These are phyloP conservation scores for Marmota flaviventris DNA, from an alignment of 2,113 vertebrate genomes.

Conservation along the genomic window DNA sequence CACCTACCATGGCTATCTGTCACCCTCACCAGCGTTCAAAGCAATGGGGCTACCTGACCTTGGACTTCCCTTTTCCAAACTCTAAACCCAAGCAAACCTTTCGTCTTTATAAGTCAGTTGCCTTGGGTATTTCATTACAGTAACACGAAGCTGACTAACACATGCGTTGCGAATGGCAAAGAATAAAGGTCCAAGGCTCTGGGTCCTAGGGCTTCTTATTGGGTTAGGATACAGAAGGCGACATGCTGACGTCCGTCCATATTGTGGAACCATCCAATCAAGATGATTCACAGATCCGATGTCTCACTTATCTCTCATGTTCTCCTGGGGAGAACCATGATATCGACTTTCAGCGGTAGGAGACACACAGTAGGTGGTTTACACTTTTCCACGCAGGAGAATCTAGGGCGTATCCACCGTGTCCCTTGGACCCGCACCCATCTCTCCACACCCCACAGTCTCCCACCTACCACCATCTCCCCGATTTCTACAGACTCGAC, in stretches of 20 bases:
- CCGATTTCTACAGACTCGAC: neutral
- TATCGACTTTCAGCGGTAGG: neutral
- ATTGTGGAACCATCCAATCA: too few relatives aligned
- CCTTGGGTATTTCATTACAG: neutral
- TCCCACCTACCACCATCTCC: too few relatives aligned
- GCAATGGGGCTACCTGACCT: neutral
- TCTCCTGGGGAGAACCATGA: neutral
- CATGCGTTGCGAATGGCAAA: neutral
- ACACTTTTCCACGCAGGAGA: too few relatives aligned
- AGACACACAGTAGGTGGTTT: neutral
- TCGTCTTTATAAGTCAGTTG: neutral
- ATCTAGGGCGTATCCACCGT: neutral
- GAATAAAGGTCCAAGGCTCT: neutral
- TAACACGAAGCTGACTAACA: neutral
- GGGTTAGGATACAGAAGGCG: too few relatives aligned
- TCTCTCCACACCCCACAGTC: neutral
- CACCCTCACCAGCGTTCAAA: neutral
- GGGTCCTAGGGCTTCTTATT: neutral
- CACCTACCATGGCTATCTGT: too few relatives aligned
- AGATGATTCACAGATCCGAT: too few relatives aligned
- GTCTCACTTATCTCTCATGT: too few relatives aligned
- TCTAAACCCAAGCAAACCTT: neutral
- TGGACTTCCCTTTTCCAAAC: neutral
- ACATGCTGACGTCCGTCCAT: too few relatives aligned
- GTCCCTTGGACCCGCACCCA: neutral